Conservation (phyloP, 2,797 vertebrate genomes). For the Gila robusta region DNA sequence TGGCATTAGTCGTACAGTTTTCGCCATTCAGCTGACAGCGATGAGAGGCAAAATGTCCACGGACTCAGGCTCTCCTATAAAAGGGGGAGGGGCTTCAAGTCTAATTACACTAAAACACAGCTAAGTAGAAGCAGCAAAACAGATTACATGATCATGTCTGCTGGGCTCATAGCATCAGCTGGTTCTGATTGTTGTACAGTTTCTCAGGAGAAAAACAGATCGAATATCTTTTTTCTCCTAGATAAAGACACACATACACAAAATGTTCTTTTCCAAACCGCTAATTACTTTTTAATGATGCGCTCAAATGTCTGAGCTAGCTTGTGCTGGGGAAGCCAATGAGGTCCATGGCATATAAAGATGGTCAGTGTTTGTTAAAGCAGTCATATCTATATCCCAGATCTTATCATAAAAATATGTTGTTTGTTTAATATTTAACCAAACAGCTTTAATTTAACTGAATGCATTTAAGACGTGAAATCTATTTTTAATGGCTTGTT, state of each 20-base stretch:
- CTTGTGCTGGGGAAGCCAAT: conserved; percentile 53
- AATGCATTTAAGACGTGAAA: not conserved
- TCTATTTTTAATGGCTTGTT: not conserved
- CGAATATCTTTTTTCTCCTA: conserved; percentile 41
- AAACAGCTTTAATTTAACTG: not conserved
- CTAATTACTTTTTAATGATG: conserved; percentile 60
- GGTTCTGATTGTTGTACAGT: conserved; percentile 7
- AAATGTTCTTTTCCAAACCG: conserved; percentile 54
- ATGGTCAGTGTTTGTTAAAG: conserved; percentile 52
- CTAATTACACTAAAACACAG: conserved; percentile 16
- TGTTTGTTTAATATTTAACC: conserved; percentile 1
- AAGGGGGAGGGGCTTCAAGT: conserved; percentile 19
- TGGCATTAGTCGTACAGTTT: conserved; percentile 53
- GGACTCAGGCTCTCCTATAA: conserved; percentile 27
- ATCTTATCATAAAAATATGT: conserved; percentile 4
- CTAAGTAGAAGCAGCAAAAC: conserved; percentile 30
- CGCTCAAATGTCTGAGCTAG: conserved; percentile 43
- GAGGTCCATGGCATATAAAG: conserved; percentile 51
- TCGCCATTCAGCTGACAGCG: conserved; percentile 50
- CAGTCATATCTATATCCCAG: conserved; percentile 42
- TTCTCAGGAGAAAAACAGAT: conserved; percentile 27
- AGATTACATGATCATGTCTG: conserved; percentile 14
- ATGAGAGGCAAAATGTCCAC: conserved; percentile 43
- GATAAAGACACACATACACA: conserved; percentile 52
- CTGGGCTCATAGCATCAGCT: conserved; percentile 21